A percentile compares a stretch with the other conserved stretches of the same genome.
Conservation (phyloP, 1,140 invertebrate species). For the Brachionus rubens region DNA sequence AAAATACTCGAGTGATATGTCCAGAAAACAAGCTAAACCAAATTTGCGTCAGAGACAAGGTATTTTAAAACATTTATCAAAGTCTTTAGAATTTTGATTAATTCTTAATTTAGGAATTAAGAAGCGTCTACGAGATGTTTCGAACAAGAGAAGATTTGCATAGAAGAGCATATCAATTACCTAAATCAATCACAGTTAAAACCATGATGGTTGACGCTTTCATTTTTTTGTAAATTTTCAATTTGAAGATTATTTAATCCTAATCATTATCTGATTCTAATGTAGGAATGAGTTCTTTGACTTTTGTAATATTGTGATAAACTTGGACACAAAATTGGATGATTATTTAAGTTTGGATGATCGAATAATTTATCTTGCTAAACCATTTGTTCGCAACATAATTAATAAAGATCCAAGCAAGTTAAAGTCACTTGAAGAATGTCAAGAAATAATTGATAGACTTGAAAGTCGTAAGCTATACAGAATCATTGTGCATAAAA, state of each 20-base stretch:
- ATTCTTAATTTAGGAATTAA: too few species aligned
- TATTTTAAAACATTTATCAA: too few species aligned
- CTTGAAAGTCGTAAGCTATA: background rate
- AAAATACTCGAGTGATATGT: constrained; percentile 56
- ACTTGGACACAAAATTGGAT: background rate
- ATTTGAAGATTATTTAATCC: too few species aligned
- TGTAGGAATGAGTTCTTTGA: background rate
- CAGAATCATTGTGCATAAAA: background rate
- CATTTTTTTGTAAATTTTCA: background rate
- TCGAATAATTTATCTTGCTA: background rate
- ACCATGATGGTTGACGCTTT: constrained; percentile 53
- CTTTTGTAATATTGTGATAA: background rate
- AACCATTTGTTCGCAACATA: background rate
- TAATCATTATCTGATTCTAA: too few species aligned
- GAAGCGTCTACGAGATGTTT: constrained; percentile 62
- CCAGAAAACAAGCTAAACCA: constrained; percentile 52
- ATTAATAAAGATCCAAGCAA: background rate
- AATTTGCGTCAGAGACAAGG: constrained; percentile 62
- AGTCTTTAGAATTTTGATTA: too few species aligned
- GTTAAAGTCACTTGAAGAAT: background rate
- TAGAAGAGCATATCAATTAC: constrained; percentile 63
- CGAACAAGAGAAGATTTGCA: constrained; percentile 60
- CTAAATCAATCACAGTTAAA: constrained; percentile 59
- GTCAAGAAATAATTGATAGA: background rate
- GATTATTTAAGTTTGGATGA: constrained; percentile 18